Percentiles rank a stretch among this genome's conserved stretches.
Conservation (phyloP, 1,140 invertebrate genomes). For the Brachionus koreanus region DNA sequence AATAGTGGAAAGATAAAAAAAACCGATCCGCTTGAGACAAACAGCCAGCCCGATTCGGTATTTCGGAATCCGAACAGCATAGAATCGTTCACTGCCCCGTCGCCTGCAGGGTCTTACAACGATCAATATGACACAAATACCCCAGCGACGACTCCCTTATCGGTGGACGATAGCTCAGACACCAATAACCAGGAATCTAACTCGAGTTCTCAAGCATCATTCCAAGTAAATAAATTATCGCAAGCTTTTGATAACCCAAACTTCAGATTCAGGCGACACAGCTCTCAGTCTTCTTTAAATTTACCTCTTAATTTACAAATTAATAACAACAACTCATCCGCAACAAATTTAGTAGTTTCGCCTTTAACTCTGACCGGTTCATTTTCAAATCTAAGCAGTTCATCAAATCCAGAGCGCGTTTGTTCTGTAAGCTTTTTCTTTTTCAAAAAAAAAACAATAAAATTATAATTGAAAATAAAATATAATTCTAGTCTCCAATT, state of each 20-base stretch:
- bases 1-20: neutral
- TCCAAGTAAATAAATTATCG: neutral
- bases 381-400: neutral
- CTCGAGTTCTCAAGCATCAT: neutral
- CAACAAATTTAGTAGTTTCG: conserved; percentile 19
- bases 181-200: neutral
- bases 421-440: conserved; percentile 23
- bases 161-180: conserved; percentile 19
- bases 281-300: conserved; percentile 35
- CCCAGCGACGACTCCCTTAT: neutral
- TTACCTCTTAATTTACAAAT: conserved; percentile 37
- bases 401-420: neutral
- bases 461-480: neutral
- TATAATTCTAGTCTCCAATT: conserved; percentile 24
- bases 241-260: conserved; percentile 24
- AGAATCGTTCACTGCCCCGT: conserved; percentile 31
- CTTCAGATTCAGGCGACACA: conserved; percentile 10
- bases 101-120: conserved; percentile 22
- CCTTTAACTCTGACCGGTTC: conserved; percentile 30
- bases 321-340: neutral
- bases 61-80: conserved; percentile 33
- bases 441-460: neutral
- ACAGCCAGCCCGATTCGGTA: neutral
- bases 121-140: conserved; percentile 22
- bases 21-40: neutral